Base-by-base conservation (phyloP, 2,113 vertebrate species). In the Pomatostomus ruficeps region DNA sequence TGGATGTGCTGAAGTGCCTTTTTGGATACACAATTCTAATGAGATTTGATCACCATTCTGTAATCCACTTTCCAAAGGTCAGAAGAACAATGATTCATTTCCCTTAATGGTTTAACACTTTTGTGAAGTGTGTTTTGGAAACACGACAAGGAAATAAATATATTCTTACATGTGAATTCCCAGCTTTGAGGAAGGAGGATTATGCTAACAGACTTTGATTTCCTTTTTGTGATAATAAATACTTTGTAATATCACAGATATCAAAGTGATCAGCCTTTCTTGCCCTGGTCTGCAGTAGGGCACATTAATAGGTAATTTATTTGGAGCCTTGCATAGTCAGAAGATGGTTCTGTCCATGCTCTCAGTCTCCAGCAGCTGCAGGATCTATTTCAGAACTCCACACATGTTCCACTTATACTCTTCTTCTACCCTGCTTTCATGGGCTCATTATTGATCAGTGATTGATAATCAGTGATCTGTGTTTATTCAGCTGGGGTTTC, bases 321-420 rank as follows among this genome's bases (percentile, higher is more conserved):
- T 5, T 61, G 57, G 9, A 25, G 21, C 6, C 22, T 54, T 59
- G 19, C 28, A 43, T 12, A 40, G 28, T 11, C 22, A 20, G 25
- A 55, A 35, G 29, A 8, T 4, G 4, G 18, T 35, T 72, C 28
- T 84, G 52, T 15, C 63, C 29, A 0, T 63, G 22, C 25, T 83
- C 11, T 48, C 38, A 17, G 14, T 11, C 35, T 16, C 12, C n/a
- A 67, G 51, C n/a, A 62, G 51, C 31, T 66, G 75, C 46, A 62
- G 28, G 43, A 75, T 0, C 0, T 6, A 9, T 66, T 67, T 49
- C 48, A 22, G n/a, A 66, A 5, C 42, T 16, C 31, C 43, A 0
- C 1, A 12, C 1, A 1, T 29, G 13, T 7, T 66, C 22, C 36
- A 29, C 4, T 40, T 12, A 0, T 2, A 10, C 7, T 51, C 36